Conservation (phyloP, 2,113 vertebrate genomes). For the Dinomys branickii region DNA sequence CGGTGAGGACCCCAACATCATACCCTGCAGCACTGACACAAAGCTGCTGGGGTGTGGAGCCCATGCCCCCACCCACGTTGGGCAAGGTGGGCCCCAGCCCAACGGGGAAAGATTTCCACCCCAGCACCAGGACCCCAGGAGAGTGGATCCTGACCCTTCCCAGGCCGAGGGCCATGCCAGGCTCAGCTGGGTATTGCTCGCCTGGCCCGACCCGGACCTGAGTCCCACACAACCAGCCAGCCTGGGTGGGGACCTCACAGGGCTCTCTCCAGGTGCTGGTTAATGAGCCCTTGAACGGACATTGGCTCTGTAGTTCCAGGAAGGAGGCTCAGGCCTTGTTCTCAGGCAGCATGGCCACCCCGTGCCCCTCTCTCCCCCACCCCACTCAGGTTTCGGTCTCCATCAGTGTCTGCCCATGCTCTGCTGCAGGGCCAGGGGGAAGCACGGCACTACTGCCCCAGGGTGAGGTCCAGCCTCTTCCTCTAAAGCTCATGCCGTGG, state of each 20-base stretch:
- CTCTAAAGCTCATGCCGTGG: neutral
- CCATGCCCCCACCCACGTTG: rapidly evolving
- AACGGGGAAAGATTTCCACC: neutral
- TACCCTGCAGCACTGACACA: neutral
- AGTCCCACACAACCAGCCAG: neutral
- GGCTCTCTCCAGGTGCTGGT: neutral
- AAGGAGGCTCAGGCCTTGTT: neutral
- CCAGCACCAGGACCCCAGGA: neutral
- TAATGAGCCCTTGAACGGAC: neutral
- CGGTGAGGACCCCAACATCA: neutral
- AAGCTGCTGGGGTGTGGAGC: neutral
- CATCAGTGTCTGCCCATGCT: neutral
- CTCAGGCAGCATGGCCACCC: neutral
- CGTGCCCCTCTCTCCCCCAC: neutral
- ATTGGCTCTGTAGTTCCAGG: neutral
- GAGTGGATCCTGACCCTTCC: neutral
- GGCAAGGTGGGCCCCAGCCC: neutral
- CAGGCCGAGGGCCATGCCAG: neutral
- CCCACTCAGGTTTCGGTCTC: neutral
- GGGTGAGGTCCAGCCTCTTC: neutral
- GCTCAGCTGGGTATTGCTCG: neutral
- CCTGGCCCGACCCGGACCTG: no score
- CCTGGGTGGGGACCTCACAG: rapidly evolving
- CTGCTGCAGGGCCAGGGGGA: neutral
- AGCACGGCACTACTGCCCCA: neutral